Evolutionary conservation across 2,797 vertebrate species (phyloP), one percentile per base, ranked within the genome.

Genomic region (Acanthiza pusilla): DNA sequence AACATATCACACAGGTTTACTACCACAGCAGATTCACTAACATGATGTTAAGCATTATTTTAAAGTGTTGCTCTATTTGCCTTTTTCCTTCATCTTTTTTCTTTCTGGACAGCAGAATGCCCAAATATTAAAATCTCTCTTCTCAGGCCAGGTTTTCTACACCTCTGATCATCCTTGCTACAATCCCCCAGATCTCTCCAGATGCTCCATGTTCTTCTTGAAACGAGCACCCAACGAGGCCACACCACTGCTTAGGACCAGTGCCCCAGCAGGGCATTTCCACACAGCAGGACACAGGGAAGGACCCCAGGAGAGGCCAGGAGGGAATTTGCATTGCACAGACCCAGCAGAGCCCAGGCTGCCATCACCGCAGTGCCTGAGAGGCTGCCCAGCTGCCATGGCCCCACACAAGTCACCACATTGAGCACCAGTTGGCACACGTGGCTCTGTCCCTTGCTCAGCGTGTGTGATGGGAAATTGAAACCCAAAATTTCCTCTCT

Each of bases 301-400:
- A 38, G 75, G 74, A n/a, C 5, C 4, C 34, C 1, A 0, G 1
- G n/a, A 47, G 47, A 14, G 0, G 20, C 5, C 1, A 6, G 3
- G 40, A 0, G 3, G 30, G 57, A 27, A 29, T 5, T 7, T 14
- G 78, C 53, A 5, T 22, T 14, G 2, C 6, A 1, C 1, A 1
- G 21, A 36, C 18, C 19, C 63, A 13, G 83, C 71, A 10, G 11
- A 81, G 81, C 57, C 80, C 4, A 4, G 8, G 72, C 68, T 54
- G 67, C 55, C 45, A 7, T 2, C 2, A 27, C 13, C 36, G 0
- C 1, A 5, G 14, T 1, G 50, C 27, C 22, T 0, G 0, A n/a
- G 50, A 9, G n/a, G 79, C 55, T 18, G 72, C 68, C 12, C 3
- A 9, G 50, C 77, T 60, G 76, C 60, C 76, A 13, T 3, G n/a